phyloP scores from a whole-genome alignment of 2,797 vertebrate species.

The Notolabrus celidotus region DNA sequence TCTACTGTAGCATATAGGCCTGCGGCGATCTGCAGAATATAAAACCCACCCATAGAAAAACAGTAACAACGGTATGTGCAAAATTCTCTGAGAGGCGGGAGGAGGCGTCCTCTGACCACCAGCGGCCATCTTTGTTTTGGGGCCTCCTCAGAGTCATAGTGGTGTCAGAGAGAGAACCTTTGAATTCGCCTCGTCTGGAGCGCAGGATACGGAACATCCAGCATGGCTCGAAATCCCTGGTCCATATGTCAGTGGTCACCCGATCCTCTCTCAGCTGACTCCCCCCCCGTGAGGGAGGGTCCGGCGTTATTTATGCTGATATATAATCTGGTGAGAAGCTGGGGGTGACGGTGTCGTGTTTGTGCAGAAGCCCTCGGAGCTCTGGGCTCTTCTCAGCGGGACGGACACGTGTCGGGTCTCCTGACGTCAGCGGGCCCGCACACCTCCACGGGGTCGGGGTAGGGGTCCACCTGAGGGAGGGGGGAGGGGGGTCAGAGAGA shows the following conservation, averaged over 20 bases:
- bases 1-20: slow-evolving; percentile 49
- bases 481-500: neutral
- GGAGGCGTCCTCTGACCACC: slow-evolving; percentile 38
- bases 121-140: slow-evolving; percentile 8
- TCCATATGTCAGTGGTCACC: slow-evolving; percentile 61
- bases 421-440: slow-evolving; percentile 71
- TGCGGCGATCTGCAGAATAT: slow-evolving; percentile 76
- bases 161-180: slow-evolving; percentile 51
- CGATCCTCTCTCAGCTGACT: slow-evolving; percentile 79
- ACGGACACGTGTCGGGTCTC: slow-evolving; percentile 89
- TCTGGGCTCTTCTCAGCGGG: slow-evolving; percentile 86
- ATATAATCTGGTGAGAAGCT: slow-evolving; percentile 57
- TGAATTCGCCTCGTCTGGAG: slow-evolving; percentile 28
- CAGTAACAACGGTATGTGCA: slow-evolving; percentile 88
- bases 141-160: slow-evolving; percentile 45
- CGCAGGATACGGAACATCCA: slow-evolving; percentile 33
- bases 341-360: slow-evolving; percentile 23
- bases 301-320: slow-evolving; percentile 27
- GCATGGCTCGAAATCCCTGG: slow-evolving; percentile 34
- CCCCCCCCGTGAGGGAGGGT: slow-evolving; percentile 18
- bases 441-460: slow-evolving; percentile 89
- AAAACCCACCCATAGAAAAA: slow-evolving; percentile 79
- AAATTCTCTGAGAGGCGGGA: slow-evolving; percentile 86
- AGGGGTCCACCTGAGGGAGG: slow-evolving; percentile 90
- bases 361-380: slow-evolving; percentile 41